Percentiles rank a stretch among this genome's conserved stretches.
Evolutionary conservation across 2,797 vertebrate genomes (phyloP).

Genomic region (Anguilla marmorata): DNA sequence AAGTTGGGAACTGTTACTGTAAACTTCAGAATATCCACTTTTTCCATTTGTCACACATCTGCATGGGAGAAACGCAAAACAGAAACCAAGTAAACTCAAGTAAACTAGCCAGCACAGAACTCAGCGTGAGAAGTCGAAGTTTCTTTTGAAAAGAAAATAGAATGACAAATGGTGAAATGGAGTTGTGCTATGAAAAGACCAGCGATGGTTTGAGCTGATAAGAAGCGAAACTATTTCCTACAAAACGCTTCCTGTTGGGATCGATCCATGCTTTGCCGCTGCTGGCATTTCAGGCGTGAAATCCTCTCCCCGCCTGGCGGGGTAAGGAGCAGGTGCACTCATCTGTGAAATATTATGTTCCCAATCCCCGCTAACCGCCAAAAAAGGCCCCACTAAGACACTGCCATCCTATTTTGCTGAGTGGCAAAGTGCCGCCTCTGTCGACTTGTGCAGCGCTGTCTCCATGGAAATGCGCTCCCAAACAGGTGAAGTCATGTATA

Average conservation of each 20-base stretch:
- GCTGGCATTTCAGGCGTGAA: slow-evolving; percentile 71
- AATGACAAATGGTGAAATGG: not conserved
- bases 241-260: slow-evolving; percentile 32
- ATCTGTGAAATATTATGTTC: slow-evolving; percentile 75
- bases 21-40: not conserved
- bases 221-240: slow-evolving; percentile 40
- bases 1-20: not conserved
- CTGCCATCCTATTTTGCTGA: slow-evolving; percentile 47
- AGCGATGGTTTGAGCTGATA: slow-evolving; percentile 51
- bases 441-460: not conserved
- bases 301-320: slow-evolving; percentile 57
- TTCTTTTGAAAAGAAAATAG: not conserved
- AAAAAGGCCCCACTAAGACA: slow-evolving; percentile 38
- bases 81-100: not conserved
- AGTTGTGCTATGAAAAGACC: slow-evolving; percentile 49
- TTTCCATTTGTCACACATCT: not conserved
- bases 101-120: not conserved
- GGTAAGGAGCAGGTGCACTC: slow-evolving; percentile 61
- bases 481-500: not conserved
- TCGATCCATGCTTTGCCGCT: slow-evolving; percentile 60
- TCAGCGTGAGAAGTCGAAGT: not conserved
- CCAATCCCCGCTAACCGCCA: slow-evolving; percentile 46
- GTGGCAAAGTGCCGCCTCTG: slow-evolving; percentile 43
- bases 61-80: not conserved
- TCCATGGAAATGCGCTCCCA: not conserved